Evolutionary conservation across 2,888 invertebrate species (phyloP).

Genomic region (Chaetogeoica ovagalla): DNA sequence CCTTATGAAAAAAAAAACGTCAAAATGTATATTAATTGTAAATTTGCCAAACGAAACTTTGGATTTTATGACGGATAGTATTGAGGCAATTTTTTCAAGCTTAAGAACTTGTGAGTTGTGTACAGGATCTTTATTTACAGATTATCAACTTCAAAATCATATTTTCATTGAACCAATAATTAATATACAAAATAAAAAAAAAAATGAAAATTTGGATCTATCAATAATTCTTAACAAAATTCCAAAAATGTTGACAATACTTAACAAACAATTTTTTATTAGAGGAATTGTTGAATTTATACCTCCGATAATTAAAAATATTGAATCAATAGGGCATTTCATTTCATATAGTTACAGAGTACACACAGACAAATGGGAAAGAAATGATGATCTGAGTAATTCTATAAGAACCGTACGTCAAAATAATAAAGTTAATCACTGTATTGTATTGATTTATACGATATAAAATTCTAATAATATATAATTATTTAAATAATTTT

Average conservation of each 20-base stretch:
- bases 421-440: neutral
- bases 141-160: too few species aligned
- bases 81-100: too few species aligned
- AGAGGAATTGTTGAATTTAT: neutral
- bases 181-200: neutral
- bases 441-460: neutral
- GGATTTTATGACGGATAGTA: too few species aligned
- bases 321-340: neutral
- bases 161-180: conserved; percentile 3
- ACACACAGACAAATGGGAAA: conserved; percentile 1
- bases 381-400: neutral
- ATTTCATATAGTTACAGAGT: neutral
- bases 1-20: too few species aligned
- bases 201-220: too few species aligned
- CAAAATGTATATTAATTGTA: too few species aligned
- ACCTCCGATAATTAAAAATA: neutral
- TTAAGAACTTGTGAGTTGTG: too few species aligned
- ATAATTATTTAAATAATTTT: too few species aligned
- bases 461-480: neutral
- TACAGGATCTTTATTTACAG: too few species aligned
- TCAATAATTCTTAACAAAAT: neutral
- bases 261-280: neutral
- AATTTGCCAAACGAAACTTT: too few species aligned
- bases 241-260: neutral
- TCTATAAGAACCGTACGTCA: neutral